Evolutionary conservation across 2,113 vertebrate genomes (phyloP), one percentile per base, ranked within the genome.

Genomic region (Osmerus mordax): DNA sequence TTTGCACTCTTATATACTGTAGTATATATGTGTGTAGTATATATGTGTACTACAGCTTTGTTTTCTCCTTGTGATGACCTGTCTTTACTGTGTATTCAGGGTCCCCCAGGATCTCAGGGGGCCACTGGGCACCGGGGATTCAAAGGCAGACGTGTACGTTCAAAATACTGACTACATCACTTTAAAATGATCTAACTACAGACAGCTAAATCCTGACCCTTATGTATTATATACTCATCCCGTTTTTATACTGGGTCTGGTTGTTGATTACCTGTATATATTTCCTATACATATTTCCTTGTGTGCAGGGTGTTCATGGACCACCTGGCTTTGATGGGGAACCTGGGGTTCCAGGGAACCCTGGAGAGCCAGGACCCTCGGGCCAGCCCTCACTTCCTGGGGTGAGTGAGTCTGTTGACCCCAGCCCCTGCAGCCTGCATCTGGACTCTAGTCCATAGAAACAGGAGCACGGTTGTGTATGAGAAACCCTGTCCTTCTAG

Each of bases 251-350:
- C 5, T 47, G 41, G 41, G 41, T 47, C 41, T 47, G 41, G 41
- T 11, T 47, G 7, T 47, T 11, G 7, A 47, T 47, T 12, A 47
- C 9, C 41, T 47, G 9, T 47, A 47, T 47, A 12, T 47, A 47
- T 47, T 47, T 11, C 1, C 7, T 7, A 47, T 47, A 47, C 41
- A 9, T 59, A 3, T 66, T 70, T 29, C 61, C 58, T 51, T 70
- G 41, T 18, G 54, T 73, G 4, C 79, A 98, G 97, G 97, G 97
- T 88, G 92, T 93, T 65, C 83, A 83, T 72, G 97, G 97, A 78
- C 95, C 97, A 78, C 89, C 92, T 78, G 97, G 97, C 16, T 89
- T 94, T 75, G 97, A 99, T 73, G 97, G 97, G n/a, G 96, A 97
- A 72, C 97, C 97, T 2, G 97, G 97, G 62, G 85, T 98, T 21